Evolutionary conservation across 2,888 invertebrate genomes (phyloP).

Genomic region (Athalia circularis): DNA sequence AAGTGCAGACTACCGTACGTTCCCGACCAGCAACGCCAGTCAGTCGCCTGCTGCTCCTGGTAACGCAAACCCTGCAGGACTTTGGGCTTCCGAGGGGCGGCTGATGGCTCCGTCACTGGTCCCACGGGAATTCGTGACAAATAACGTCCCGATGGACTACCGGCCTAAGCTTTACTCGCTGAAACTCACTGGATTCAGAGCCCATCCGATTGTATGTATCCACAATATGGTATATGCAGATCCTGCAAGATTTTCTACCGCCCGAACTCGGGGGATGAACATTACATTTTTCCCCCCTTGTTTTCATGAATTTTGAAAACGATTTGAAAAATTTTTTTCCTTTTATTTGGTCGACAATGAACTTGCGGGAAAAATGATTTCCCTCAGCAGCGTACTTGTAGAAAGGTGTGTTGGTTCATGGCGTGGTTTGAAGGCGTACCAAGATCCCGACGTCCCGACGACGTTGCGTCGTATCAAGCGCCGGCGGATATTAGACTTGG

Average conservation of each 20-base stretch:
- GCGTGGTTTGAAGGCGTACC: neutral
- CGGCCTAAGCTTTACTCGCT: constrained; percentile 32
- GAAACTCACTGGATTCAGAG: neutral
- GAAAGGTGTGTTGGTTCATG: neutral
- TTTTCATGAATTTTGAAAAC: no score
- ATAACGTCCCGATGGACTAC: constrained; percentile 37
- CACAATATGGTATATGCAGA: no score
- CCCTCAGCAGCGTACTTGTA: no score
- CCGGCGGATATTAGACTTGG: constrained; percentile 31
- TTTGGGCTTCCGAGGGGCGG: constrained; percentile 48
- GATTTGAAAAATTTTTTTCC: no score
- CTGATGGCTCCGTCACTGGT: constrained; percentile 53
- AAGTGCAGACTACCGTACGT: neutral
- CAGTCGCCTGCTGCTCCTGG: neutral
- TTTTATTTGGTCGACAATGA: no score
- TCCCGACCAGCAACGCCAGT: no score
- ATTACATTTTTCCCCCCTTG: neutral
- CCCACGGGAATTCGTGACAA: constrained; percentile 61
- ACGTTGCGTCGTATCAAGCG: constrained; percentile 11
- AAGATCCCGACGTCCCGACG: neutral
- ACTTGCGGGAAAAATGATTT: no score
- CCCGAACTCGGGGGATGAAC: neutral
- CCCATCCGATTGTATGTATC: neutral
- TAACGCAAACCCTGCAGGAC: constrained; percentile 40
- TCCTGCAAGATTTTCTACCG: no score